Evolutionary conservation across 2,888 invertebrate species (phyloP), one percentile per base, ranked within the genome.

Genomic region (Trileptium ribeirensis): DNA sequence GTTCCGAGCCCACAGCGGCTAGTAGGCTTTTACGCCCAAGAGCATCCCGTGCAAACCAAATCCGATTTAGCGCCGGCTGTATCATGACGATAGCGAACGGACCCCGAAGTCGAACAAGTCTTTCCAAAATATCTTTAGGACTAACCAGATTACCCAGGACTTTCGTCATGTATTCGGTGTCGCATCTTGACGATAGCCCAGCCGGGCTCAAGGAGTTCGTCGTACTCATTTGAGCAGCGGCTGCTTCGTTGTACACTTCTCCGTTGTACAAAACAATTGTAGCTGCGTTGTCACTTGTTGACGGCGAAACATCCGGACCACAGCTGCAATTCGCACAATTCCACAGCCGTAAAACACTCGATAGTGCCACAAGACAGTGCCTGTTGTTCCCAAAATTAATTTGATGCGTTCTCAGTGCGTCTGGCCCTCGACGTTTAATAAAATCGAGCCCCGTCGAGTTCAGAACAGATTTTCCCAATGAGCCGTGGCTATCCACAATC

Each of bases 41-140:
- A 84, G 91, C 91, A 89, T 97, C 97, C 87, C 96, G 91, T 0
- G 93, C 93, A 89, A 96, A 95, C 91, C 93, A 95, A 67, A 97
- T 85, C 24, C 88, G 88, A 67, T 91, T 89, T 0, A 88, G 89
- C 1, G 84, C 78, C 86, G 91, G 77, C n/a, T 37, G 77, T 15
- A 75, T n/a, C 24, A 37, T 33, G 15, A 75, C 77, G 29, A 75
- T 8, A 38, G 34, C 37, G 38, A 34, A 75, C 2, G 77, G 77
- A 19, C 77, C 77, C 3, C 77, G 77, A 15, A 75, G 2, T 24
- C n/a, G n/a, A 37, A 8, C 39, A 3, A 75, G 77, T 3, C 24
- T 8, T 8, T n/a, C 24, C 37, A 75, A 31, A 70, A 70, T 70
- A 8, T 31, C 67, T 19, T 24, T 74, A 74, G 80, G 8, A 15